Evolutionary conservation across 2,113 vertebrate genomes (phyloP).

Genomic region (Asarcornis scutulata): DNA sequence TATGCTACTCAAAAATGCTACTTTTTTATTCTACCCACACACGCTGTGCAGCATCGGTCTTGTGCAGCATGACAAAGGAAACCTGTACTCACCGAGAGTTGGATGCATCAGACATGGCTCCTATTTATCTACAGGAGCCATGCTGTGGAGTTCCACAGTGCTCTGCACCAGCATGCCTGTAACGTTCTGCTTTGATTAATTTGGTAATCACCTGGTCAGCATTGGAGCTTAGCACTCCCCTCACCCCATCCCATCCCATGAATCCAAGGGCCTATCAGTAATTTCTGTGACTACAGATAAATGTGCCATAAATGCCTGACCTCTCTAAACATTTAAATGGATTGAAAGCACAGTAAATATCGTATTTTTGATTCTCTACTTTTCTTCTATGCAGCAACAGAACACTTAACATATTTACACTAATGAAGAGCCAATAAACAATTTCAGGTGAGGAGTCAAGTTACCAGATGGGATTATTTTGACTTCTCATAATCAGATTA

Average conservation of each 20-base stretch:
- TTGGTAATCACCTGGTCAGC: background rate
- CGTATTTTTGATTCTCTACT: background rate
- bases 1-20: background rate
- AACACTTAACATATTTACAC: background rate
- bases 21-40: background rate
- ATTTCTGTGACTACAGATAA: background rate
- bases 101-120: accelerated
- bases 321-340: background rate
- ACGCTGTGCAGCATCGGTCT: background rate
- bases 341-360: background rate
- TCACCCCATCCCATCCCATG: background rate
- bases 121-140: background rate
- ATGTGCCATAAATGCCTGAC: background rate
- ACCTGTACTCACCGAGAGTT: accelerated
- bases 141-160: background rate
- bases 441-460: background rate
- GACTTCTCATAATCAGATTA: background rate
- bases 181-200: background rate
- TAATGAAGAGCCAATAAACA: background rate
- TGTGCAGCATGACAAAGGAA: too few relatives aligned
- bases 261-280: background rate
- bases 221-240: background rate
- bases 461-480: background rate
- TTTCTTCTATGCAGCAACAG: background rate
- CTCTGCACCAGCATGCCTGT: background rate